A percentile compares a stretch with the other conserved stretches of the same genome.
Conservation (phyloP, 1,140 invertebrate species). For the Drosophila varians region DNA sequence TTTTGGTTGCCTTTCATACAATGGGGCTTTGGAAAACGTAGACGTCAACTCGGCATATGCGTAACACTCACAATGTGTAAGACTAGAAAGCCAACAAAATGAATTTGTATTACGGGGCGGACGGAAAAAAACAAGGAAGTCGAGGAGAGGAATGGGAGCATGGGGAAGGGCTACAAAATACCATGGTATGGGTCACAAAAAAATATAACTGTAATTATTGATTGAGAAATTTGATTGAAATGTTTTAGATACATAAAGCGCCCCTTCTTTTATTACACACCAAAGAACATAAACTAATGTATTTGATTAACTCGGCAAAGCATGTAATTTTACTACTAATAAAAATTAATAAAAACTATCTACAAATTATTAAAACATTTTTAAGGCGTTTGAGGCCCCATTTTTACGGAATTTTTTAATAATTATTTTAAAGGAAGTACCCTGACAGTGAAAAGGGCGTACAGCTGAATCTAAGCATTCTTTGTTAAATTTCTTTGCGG, state of each 20-base stretch:
- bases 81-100: constrained; percentile 27
- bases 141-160: neutral
- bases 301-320: no score
- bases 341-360: no score
- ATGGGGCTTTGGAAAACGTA: constrained; percentile 5
- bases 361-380: no score
- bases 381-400: no score
- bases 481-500: constrained; percentile 22
- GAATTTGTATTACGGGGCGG: neutral
- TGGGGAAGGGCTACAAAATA: neutral
- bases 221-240: constrained; percentile 33
- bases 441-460: no score
- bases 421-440: neutral
- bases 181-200: neutral
- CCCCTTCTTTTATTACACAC: no score
- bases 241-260: constrained; percentile 2
- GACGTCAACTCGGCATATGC: constrained; percentile 46
- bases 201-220: constrained; percentile 40
- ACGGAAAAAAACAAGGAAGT: neutral
- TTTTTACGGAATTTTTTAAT: neutral
- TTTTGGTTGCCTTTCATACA: constrained; percentile 8
- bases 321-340: no score
- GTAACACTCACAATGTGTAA: constrained; percentile 34
- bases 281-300: no score
- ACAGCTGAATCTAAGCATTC: neutral